Base-by-base conservation (phyloP, 2,888 invertebrate genomes). In the Agrotis clavis region DNA sequence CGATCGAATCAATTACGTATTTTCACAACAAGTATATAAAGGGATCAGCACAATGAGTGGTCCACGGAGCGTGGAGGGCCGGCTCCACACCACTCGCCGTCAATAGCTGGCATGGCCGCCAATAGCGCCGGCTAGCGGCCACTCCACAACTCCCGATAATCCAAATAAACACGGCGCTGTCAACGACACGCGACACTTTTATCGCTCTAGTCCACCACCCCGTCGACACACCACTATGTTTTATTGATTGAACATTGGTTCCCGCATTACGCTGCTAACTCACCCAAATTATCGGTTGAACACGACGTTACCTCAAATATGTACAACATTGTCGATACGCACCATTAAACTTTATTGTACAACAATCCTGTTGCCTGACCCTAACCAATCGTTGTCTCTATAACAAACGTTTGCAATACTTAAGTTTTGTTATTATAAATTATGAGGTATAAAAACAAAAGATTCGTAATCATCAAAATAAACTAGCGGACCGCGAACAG, bases 151-250 rank as follows among this genome's bases (percentile, higher is more conserved):
- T 86, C 82, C 86, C 89, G 88, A 91, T 91, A 89, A 90, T 88
- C 87, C 89, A 87, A 86, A 87, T 87, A 89, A 90, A 88, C 88
- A 88, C 65, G 79, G 82, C 79, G 78, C 86, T 89, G 93, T 93
- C 93, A 92, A 82, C 83, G 84, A 90, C 95, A 95, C 93, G 94
- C 93, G 94, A 90, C 93, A 91, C 84, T 91, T 92, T 91, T 92
- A 92, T 93, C 92, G 89, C 87, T 84, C 83, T 86, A 71, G 81
- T 74, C 84, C 86, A 81, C 85, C 87, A 84, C 91, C 88, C 81
- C 87, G 77, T 79, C 80, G 82, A 90, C 87, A 84, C 77, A 57
- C 77, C 79, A 86, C 90, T 89, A 89, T 90, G 83, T 83, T 88
- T 89, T 91, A 92, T 92, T 89, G 91, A 91, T 90, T 91, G 87